A percentile compares a stretch with the other conserved stretches of the same genome.
phyloP scores from a whole-genome alignment of 2,113 vertebrate genomes.

The Gavia stellata region DNA sequence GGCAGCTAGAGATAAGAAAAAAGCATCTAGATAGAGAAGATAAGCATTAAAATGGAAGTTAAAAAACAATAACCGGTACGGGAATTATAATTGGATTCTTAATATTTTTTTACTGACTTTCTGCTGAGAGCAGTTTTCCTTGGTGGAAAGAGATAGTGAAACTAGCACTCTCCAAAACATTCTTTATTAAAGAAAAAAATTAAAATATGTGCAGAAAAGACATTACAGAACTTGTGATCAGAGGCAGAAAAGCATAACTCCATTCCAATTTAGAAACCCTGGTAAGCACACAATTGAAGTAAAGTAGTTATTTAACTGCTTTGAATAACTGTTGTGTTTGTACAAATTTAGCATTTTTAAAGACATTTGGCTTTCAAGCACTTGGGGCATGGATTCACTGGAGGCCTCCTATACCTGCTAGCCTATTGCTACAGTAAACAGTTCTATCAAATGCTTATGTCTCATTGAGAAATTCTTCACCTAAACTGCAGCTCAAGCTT shows the following conservation, averaged over 20 bases:
- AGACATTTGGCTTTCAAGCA: background rate
- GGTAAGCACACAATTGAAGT: background rate
- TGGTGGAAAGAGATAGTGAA: background rate
- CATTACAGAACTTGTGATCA: background rate
- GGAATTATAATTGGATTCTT: background rate
- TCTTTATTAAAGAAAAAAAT: background rate
- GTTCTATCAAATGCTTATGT: background rate
- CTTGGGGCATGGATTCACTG: background rate
- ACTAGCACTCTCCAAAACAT: background rate
- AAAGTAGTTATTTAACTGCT: background rate
- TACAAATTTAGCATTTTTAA: background rate
- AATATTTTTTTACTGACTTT: background rate
- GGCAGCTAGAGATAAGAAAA: background rate
- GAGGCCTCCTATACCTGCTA: background rate
- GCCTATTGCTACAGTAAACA: background rate
- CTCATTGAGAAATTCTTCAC: background rate
- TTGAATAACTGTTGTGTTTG: background rate
- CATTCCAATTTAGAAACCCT: background rate
- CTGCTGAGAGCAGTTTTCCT: background rate
- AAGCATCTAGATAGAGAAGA: background rate
- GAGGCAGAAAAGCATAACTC: background rate
- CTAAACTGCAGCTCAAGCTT: background rate
- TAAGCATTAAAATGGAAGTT: constrained; percentile 17
- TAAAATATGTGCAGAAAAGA: background rate
- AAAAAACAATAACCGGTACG: background rate